Evolutionary conservation across 2,888 invertebrate genomes (phyloP), one percentile per base, ranked within the genome.

Genomic region (Lagria hirta): DNA sequence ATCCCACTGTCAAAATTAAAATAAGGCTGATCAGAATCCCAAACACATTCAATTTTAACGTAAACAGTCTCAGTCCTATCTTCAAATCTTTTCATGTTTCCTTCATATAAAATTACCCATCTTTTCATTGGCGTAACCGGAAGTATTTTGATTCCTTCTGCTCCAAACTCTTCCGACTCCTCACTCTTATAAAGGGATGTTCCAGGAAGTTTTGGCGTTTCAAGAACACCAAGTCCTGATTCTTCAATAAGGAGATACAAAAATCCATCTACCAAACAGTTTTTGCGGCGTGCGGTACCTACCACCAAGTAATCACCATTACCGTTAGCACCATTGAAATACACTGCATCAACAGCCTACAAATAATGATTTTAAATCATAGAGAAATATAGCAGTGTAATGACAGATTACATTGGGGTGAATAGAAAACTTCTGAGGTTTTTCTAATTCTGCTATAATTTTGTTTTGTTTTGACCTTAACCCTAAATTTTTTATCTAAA

Each of bases 1-100:
- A 84, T 79, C 55, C 84, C 81, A 0, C 71, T 74, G 60, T 86
- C 82, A 59, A 81, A 86, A 67, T 86, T 83, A 67, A 86, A 86
- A 22, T 74, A 77, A 0, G 76, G 71, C 55, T 80, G 77, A 17
- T 74, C 69, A 0, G 83, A 79, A 29, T 72, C 77, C 81, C 82
- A 86, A 1, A 73, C 73, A 3, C 81, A 70, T 24, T 78, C 73
- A 36, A 84, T 69, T 49, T 75, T 70, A 1, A 84, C 83, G 34
- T 78, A 65, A 23, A 77, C 68, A 6, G 55, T 58, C 54, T 69
- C 71, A 2, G 62, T 62, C 1, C 60, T 55, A 24, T 75, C 59
- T 26, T 50, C 64, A 41, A 73, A 75, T 70, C 58, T 76, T 74
- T 79, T 81, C 77, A 87, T 76, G 56, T 77, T 75, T 8, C 87